Evolutionary conservation across 1,140 invertebrate species (phyloP).

Genomic region (Harpegnathos saltator): DNA sequence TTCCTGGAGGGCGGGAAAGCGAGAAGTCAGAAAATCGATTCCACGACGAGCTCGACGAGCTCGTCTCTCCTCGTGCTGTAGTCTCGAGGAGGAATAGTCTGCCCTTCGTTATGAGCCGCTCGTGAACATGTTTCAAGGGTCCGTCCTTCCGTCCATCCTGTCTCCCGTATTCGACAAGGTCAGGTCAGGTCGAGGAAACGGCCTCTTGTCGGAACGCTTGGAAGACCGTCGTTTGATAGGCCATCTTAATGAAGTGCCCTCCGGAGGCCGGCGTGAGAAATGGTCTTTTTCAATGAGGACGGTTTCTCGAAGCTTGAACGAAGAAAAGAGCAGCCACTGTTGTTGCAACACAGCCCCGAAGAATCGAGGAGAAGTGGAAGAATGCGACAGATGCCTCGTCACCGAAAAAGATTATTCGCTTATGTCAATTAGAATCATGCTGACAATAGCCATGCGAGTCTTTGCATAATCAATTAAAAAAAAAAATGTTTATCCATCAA

Average conservation of each 20-base stretch:
- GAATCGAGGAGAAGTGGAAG: not conserved
- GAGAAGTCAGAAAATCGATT: slow-evolving; percentile 58
- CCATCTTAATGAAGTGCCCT: slow-evolving; percentile 65
- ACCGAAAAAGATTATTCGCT: not conserved
- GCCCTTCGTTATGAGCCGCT: slow-evolving; percentile 45
- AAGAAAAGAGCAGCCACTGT: not conserved
- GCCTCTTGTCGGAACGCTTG: slow-evolving; percentile 45
- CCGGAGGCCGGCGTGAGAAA: slow-evolving; percentile 55
- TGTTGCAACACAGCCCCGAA: not conserved
- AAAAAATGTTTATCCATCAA: too few relatives aligned
- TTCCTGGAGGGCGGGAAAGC: slow-evolving; percentile 38
- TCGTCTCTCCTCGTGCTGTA: slow-evolving; percentile 8
- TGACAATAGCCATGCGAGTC: too few relatives aligned
- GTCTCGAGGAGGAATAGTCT: slow-evolving; percentile 15
- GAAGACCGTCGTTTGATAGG: slow-evolving; percentile 58
- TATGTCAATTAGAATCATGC: too few relatives aligned
- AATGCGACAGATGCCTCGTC: not conserved
- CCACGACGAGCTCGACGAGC: not conserved
- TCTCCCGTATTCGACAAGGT: slow-evolving; percentile 40
- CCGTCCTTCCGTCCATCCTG: slow-evolving; percentile 28
- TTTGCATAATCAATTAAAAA: too few relatives aligned
- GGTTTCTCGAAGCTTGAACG: not conserved
- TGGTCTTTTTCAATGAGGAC: slow-evolving; percentile 62
- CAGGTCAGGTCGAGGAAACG: slow-evolving; percentile 41
- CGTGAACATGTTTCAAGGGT: slow-evolving; percentile 41